Conservation (phyloP, 2,888 invertebrate species). For the Philonicus albiceps region DNA sequence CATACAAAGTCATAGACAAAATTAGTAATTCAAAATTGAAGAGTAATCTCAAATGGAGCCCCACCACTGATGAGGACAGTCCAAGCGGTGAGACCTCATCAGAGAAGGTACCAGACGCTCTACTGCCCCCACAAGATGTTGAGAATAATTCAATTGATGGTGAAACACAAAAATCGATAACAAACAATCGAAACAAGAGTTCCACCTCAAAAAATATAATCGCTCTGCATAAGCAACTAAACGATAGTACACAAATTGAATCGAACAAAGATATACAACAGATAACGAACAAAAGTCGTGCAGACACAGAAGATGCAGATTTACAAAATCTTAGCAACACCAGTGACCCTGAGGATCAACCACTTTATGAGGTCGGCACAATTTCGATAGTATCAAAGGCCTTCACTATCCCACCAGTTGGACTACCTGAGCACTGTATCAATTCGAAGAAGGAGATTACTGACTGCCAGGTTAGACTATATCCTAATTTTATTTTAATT, state of each 20-base stretch:
- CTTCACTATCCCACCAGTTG: constrained; percentile 62
- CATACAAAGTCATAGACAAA: background rate
- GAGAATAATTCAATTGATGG: constrained; percentile 62
- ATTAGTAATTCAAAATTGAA: constrained; percentile 2
- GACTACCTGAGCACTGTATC: constrained; percentile 62
- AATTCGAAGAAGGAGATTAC: constrained; percentile 59
- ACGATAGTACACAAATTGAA: constrained; percentile 49
- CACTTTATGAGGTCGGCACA: background rate
- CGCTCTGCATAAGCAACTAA: constrained; percentile 49
- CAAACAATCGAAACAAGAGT: background rate
- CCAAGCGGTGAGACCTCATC: constrained; percentile 55
- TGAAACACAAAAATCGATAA: constrained; percentile 7
- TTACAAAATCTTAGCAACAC: constrained; percentile 57
- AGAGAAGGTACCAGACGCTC: constrained; percentile 53
- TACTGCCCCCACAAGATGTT: constrained; percentile 58
- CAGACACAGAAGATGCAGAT: constrained; percentile 54
- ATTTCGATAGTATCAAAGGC: constrained; percentile 55
- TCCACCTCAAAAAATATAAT: background rate
- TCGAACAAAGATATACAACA: constrained; percentile 54
- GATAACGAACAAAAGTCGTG: constrained; percentile 54
- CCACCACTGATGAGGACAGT: background rate
- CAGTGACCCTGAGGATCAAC: constrained; percentile 12
- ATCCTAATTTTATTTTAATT: no score
- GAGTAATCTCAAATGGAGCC: constrained; percentile 33
- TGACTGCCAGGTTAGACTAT: constrained; percentile 66